phyloP scores from a whole-genome alignment of 2,797 vertebrate species.

The Helostoma temminkii region DNA sequence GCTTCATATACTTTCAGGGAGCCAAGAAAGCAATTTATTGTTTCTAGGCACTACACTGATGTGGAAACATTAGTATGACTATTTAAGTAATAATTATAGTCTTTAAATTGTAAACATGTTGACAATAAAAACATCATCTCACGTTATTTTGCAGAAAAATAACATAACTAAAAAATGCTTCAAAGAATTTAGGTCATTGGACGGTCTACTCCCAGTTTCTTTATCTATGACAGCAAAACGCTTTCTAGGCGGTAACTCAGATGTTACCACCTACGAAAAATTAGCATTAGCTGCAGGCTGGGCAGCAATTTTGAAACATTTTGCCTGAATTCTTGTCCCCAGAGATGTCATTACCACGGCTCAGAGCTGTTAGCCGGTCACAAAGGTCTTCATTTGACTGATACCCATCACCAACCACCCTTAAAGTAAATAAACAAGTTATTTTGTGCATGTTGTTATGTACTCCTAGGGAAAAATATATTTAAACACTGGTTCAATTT shows the following conservation, averaged over 20 bases:
- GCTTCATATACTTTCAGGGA: not conserved
- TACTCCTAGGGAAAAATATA: constrained; percentile 1
- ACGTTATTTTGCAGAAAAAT: not conserved
- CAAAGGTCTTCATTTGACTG: constrained; percentile 69
- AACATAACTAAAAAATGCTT: too few species aligned
- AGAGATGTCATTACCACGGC: constrained; percentile 70
- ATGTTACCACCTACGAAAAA: constrained; percentile 48
- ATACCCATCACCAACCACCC: constrained; percentile 79
- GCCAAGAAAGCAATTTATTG: not conserved
- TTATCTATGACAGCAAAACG: constrained; percentile 6
- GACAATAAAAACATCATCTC: not conserved
- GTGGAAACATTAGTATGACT: not conserved
- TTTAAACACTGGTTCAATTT: not conserved
- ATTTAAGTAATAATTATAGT: not conserved
- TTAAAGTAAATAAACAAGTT: constrained; percentile 75
- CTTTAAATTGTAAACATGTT: not conserved
- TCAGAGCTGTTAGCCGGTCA: constrained; percentile 64
- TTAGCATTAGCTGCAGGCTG: constrained; percentile 54
- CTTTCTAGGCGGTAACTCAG: constrained; percentile 21
- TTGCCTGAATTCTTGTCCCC: constrained; percentile 53
- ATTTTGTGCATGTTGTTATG: constrained; percentile 16
- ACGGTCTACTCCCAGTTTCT: constrained; percentile 4
- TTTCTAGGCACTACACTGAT: not conserved
- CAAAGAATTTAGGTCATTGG: constrained; percentile 21
- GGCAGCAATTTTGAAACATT: constrained; percentile 39